phyloP scores from a whole-genome alignment of 2,113 vertebrate species.

The Pristiophorus japonicus region DNA sequence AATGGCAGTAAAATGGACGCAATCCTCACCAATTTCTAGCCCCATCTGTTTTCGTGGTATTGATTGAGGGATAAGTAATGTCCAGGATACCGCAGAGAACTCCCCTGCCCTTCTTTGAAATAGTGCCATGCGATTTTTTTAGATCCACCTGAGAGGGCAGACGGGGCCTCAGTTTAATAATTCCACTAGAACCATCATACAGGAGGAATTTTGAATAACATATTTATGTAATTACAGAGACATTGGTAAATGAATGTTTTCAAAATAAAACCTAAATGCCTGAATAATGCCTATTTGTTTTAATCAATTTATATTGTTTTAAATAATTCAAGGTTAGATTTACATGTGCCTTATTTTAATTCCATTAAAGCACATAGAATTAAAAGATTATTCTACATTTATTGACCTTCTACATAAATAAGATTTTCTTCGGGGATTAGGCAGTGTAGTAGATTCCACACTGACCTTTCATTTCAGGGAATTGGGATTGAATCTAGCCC shows the following conservation, averaged over 20 bases:
- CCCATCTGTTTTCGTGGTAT: too few relatives aligned
- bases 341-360: neutral
- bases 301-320: neutral
- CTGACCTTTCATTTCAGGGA: neutral
- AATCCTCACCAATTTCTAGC: too few relatives aligned
- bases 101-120: too few relatives aligned
- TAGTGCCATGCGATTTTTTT: too few relatives aligned
- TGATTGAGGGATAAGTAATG: too few relatives aligned
- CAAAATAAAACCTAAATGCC: neutral
- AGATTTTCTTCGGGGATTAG: neutral
- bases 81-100: too few relatives aligned
- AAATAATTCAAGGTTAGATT: neutral
- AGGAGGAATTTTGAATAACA: neutral
- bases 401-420: neutral
- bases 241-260: neutral
- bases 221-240: neutral
- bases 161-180: neutral
- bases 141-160: too few relatives aligned
- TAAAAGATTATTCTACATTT: neutral
- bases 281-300: neutral
- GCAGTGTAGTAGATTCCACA: neutral
- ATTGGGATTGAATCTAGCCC: neutral
- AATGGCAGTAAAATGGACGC: too few relatives aligned
- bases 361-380: neutral
- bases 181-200: neutral